These are phyloP conservation scores for Ondatra zibethicus DNA, from an alignment of 2,113 vertebrate species.

Conservation along the genomic window DNA sequence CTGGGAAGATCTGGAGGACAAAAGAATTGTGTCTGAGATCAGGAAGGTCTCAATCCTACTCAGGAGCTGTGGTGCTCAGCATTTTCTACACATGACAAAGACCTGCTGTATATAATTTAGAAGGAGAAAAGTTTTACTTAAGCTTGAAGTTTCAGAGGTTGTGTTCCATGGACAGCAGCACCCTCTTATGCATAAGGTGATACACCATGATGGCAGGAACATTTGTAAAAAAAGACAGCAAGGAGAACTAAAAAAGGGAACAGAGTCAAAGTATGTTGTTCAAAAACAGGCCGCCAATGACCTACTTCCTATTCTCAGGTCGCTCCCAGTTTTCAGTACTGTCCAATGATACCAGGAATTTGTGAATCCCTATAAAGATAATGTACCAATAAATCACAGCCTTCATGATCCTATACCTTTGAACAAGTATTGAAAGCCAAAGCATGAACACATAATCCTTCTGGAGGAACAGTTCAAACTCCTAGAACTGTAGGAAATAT, in stretches of 20 bases:
- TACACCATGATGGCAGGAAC: background rate
- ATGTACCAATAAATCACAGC: background rate
- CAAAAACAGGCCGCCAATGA: background rate
- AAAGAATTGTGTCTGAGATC: background rate
- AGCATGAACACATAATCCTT: background rate
- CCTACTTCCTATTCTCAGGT: background rate
- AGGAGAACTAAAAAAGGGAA: background rate
- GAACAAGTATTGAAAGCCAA: background rate
- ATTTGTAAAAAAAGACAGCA: background rate
- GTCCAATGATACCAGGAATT: background rate
- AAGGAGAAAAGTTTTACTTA: background rate
- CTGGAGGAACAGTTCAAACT: background rate
- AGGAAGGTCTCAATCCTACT: background rate
- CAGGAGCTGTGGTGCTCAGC: too few species aligned
- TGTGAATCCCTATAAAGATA: background rate
- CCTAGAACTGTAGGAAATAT: background rate
- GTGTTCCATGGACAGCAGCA: too few species aligned
- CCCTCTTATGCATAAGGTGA: background rate
- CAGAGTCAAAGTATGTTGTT: too few species aligned
- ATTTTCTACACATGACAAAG: too few species aligned
- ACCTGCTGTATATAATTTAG: too few species aligned
- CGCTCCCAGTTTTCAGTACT: background rate
- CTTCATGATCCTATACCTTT: background rate
- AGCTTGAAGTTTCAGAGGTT: background rate
- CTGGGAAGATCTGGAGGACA: background rate